Base-by-base conservation (phyloP, 2,888 invertebrate genomes). In the Odontomyia ornata region DNA sequence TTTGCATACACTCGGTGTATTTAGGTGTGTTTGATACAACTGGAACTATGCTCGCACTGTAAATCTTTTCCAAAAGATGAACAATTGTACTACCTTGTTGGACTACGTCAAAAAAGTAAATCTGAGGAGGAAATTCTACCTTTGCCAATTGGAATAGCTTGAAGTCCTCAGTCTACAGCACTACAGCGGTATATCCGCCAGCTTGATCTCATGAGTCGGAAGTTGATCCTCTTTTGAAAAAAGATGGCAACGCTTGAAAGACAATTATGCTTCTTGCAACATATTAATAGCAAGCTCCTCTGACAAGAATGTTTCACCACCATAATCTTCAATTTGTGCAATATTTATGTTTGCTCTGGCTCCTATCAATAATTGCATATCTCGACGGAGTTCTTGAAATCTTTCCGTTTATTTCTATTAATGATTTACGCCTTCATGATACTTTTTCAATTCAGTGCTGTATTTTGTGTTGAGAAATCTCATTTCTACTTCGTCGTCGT, bases 241-340 rank as follows among this genome's bases (percentile, higher is more conserved):
- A 83, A 94, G 88, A 80, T 94, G 93, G 84, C 97, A 97, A 78
- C 98, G 89, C 81, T 94, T 92, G 81, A 98, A 95, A 0, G 98
- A 96, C 52, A 93, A 91, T 86, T 96, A 95, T 0, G 96, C 94
- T 83, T 97, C 95, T 84, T 95, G 95, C 56, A 99, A 87, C 83
- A 99, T 91, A 82, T 92, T 94, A 80, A 97, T 95, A 0, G 97
- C 97, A 1, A 98, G 90, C 84, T 97, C 95, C 85, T 98, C 98
- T 0, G 97, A 97, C 0, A 99, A 89, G 85, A 98, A 97, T 0
- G 97, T 99, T 88, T 99, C 98, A 0, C 97, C 98, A 1, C 97
- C 98, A 84, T 96, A 98, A 86, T 97, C 95, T 86, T 98, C 98
- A 62, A 97, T 95, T 84, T 95, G 94, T 0, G 95, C 96, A 79